Percentiles rank a stretch among this genome's conserved stretches.
Conservation (phyloP, 2,797 vertebrate genomes). For the Gastrophryne carolinensis region DNA sequence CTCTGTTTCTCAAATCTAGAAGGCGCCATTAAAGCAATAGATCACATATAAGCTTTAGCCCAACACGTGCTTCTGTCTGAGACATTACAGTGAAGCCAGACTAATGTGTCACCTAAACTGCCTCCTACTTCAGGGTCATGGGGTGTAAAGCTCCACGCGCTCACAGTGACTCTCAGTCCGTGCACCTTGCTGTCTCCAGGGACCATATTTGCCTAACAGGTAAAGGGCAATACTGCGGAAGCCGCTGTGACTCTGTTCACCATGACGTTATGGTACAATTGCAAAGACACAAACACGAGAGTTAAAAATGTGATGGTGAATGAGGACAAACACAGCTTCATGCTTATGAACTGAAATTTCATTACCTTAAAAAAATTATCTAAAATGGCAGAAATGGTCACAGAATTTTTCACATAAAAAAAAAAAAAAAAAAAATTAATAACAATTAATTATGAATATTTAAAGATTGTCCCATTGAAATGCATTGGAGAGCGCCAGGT, state of each 20-base stretch:
- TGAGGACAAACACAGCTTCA: too few relatives aligned
- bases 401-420: too few relatives aligned
- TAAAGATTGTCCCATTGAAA: too few relatives aligned
- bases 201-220: slow-evolving; percentile 14
- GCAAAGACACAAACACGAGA: too few relatives aligned
- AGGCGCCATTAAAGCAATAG: neutral
- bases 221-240: slow-evolving; percentile 14
- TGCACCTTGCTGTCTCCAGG: neutral
- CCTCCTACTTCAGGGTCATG: neutral
- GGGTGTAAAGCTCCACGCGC: slow-evolving; percentile 3
- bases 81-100: neutral
- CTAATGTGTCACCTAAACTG: neutral
- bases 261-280: neutral
- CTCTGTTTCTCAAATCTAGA: neutral
- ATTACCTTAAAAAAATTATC: too few relatives aligned
- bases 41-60: neutral
- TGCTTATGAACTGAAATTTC: too few relatives aligned
- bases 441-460: too few relatives aligned
- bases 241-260: too few relatives aligned
- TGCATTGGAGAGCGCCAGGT: too few relatives aligned
- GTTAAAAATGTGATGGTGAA: too few relatives aligned
- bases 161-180: slow-evolving; percentile 7
- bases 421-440: too few relatives aligned
- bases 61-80: neutral
- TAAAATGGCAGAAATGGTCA: too few relatives aligned